These are phyloP conservation scores for Chaetodon auriga DNA, from an alignment of 2,113 vertebrate species.

Conservation along the genomic window DNA sequence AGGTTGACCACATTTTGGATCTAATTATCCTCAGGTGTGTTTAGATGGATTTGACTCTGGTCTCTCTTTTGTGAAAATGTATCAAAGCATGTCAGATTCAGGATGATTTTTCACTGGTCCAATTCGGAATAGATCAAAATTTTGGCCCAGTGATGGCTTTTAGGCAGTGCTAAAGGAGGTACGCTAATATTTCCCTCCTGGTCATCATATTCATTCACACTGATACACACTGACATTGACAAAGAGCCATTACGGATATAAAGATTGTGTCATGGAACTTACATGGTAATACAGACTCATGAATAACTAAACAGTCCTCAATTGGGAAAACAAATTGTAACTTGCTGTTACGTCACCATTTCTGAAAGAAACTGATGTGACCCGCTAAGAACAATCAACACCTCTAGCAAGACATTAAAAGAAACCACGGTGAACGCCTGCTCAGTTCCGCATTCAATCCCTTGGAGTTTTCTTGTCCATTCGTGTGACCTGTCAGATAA, in stretches of 20 bases:
- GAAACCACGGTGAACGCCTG: slow-evolving; percentile 14
- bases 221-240: slow-evolving; percentile 19
- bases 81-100: background rate
- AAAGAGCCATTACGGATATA: slow-evolving; percentile 6
- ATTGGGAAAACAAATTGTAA: background rate
- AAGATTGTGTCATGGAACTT: background rate
- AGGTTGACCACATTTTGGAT: background rate
- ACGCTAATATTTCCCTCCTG: background rate
- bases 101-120: background rate
- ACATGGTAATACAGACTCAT: background rate
- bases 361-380: slow-evolving; percentile 6
- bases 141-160: background rate
- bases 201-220: background rate
- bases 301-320: background rate
- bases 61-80: background rate
- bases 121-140: background rate
- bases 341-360: background rate
- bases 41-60: background rate
- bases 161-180: background rate
- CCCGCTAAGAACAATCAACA: slow-evolving; percentile 51
- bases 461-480: slow-evolving; percentile 42
- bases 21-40: background rate
- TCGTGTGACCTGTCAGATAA: slow-evolving; percentile 56
- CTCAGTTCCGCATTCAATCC: slow-evolving; percentile 16
- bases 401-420: slow-evolving; percentile 16